Conservation (phyloP, 2,888 invertebrate genomes). For the Drosophila parthenogenetica region DNA sequence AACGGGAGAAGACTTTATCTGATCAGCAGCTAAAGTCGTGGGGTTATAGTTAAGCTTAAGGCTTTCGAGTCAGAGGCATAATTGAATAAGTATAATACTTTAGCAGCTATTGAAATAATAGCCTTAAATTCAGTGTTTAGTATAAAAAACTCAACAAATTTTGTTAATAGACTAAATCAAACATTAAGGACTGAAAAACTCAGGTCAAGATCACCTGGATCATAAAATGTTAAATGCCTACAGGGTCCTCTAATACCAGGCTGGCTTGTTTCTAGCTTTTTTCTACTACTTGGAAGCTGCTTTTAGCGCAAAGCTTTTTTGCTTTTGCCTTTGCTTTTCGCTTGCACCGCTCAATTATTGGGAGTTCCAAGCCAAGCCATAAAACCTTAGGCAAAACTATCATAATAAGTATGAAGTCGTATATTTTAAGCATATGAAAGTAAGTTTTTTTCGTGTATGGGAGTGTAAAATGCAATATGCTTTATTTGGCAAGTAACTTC, state of each 20-base stretch:
- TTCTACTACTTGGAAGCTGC: conserved; percentile 41
- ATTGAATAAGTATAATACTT: too few relatives aligned
- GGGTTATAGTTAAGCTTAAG: too few relatives aligned
- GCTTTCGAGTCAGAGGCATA: too few relatives aligned
- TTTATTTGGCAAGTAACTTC: conserved; percentile 69
- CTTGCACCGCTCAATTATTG: conserved; percentile 42
- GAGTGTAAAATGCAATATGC: conserved; percentile 51
- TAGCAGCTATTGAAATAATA: too few relatives aligned
- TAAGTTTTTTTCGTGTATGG: conserved; percentile 24
- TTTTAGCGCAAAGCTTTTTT: conserved; percentile 56
- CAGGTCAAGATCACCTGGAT: too few relatives aligned
- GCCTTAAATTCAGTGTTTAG: too few relatives aligned
- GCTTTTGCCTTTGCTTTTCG: conserved; percentile 23
- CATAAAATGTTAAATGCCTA: too few relatives aligned
- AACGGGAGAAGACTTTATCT: background rate
- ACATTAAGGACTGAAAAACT: too few relatives aligned
- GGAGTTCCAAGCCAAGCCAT: conserved; percentile 20
- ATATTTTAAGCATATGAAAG: conserved; percentile 37
- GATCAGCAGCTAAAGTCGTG: too few relatives aligned
- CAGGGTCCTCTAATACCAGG: background rate
- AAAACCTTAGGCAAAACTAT: conserved; percentile 35
- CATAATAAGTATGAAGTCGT: conserved; percentile 27
- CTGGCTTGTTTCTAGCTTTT: background rate
- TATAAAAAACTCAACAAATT: too few relatives aligned
- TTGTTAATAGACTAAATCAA: too few relatives aligned